Percentiles rank a stretch among this genome's conserved stretches.
These are phyloP conservation scores for Sebastes iracundus DNA, from an alignment of 2,797 vertebrate species.

Conservation along the genomic window DNA sequence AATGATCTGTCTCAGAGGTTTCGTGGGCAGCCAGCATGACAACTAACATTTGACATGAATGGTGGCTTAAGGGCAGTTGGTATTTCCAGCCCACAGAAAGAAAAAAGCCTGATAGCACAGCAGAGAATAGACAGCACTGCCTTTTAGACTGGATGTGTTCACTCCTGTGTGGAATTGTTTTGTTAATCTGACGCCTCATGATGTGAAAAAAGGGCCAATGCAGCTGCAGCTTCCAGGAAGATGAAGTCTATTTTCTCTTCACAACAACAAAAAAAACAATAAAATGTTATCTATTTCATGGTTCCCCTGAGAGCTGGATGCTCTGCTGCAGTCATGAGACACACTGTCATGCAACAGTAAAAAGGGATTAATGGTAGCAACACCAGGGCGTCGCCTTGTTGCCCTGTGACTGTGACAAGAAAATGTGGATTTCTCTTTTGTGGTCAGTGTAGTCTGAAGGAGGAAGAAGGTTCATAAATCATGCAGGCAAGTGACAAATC, in stretches of 20 bases:
- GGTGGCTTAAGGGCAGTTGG: conserved; percentile 30
- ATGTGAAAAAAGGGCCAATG: conserved; percentile 52
- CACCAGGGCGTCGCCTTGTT: conserved; percentile 33
- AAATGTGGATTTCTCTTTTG: conserved; percentile 47
- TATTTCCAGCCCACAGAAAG: conserved; percentile 28
- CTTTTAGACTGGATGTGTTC: conserved; percentile 29
- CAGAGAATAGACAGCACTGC: conserved; percentile 3
- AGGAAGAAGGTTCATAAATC: conserved; percentile 53
- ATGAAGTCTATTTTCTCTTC: conserved; percentile 51
- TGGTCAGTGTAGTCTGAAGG: conserved; percentile 36
- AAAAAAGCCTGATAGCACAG: not conserved
- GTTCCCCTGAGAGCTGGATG: conserved; percentile 25
- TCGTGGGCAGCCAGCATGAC: conserved; percentile 38
- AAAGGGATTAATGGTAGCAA: conserved; percentile 32
- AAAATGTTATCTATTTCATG: conserved; percentile 44
- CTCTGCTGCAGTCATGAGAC: conserved; percentile 28
- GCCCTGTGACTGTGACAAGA: conserved; percentile 41
- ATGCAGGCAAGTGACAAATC: conserved; percentile 46
- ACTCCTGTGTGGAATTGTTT: conserved; percentile 45
- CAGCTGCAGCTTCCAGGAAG: conserved; percentile 39
- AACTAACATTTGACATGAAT: conserved; percentile 36
- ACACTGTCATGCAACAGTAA: conserved; percentile 27
- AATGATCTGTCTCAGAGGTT: conserved; percentile 28
- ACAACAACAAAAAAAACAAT: conserved; percentile 14
- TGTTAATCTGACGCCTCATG: conserved; percentile 13